Base-by-base conservation (phyloP, 2,888 invertebrate species). In the Dascillus cervinus region DNA sequence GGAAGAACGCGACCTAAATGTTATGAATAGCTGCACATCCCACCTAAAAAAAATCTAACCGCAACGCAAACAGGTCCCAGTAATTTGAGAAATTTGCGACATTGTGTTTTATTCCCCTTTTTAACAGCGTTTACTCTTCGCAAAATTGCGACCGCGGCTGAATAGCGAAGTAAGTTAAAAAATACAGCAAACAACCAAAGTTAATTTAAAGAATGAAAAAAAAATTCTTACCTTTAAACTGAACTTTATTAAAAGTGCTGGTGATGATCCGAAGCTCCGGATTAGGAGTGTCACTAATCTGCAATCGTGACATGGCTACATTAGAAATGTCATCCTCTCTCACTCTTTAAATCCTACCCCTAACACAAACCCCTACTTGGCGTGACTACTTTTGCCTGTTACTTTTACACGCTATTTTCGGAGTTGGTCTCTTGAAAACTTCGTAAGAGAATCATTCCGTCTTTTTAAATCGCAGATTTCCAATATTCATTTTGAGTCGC, bases 271-370 rank as follows among this genome's bases (percentile, higher is more conserved):
- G 76, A 46, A 91, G 68, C 61, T 91, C 90, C 19, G 83, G 78
- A 66, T 89, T 89, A 39, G 85, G 84, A 32, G 79, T 80, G 51
- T 90, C 87, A 29, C 89, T 87, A 55, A 90, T 82, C 88, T 91
- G 76, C 36, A 72, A 73, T 11, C 25, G 28, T 21, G 23, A 34
- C 19, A 22, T 22, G 26, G 17, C 26, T 29, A 29, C 37, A 41
- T 43, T 37, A 42, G 37, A 42, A 26, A 37, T 29, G 33, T 37
- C 35, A 40, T n/a, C n/a, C 26, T 30, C 32, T 32, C 37, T 37
- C 34, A 32, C 37, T 33, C 26, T 33, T 39, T n/a, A n/a, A 35
- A 32, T 40, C 32, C 35, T 31, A 39, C 41, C 41, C 35, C 33
- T 48, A 54, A n/a, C n/a, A 49, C 58, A 52, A 53, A 41, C 52